Evolutionary conservation across 1,140 invertebrate species (phyloP).

Genomic region (Matsumurasca onukii): DNA sequence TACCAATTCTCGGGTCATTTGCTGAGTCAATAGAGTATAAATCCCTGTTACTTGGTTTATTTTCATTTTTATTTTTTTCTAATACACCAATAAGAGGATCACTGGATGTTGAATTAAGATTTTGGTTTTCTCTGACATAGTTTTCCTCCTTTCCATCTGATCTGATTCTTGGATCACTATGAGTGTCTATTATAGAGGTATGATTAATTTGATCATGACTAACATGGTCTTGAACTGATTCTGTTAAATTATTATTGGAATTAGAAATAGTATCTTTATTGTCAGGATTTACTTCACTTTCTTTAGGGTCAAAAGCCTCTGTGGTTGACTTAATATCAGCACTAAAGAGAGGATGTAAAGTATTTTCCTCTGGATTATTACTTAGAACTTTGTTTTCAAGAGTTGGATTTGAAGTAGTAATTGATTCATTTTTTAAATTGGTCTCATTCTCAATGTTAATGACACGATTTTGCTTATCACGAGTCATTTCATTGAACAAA

Average conservation of each 20-base stretch:
- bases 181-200: not conserved
- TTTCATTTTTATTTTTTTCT: not conserved
- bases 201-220: no score
- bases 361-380: not conserved
- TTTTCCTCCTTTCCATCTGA: not conserved
- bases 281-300: not conserved
- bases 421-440: not conserved
- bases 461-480: not conserved
- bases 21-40: no score
- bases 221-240: not conserved
- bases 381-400: not conserved
- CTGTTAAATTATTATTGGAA: not conserved
- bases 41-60: not conserved
- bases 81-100: not conserved
- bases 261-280: not conserved
- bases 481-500: not conserved
- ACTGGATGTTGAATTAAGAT: not conserved
- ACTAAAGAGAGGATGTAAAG: not conserved
- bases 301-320: not conserved
- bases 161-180: slow-evolving; percentile 11
- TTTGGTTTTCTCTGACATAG: not conserved
- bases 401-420: not conserved
- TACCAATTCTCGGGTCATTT: slow-evolving; percentile 12
- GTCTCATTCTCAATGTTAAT: not conserved
- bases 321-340: not conserved